Conservation (phyloP, 2,797 vertebrate species). For the Hemibagrus guttatus region DNA sequence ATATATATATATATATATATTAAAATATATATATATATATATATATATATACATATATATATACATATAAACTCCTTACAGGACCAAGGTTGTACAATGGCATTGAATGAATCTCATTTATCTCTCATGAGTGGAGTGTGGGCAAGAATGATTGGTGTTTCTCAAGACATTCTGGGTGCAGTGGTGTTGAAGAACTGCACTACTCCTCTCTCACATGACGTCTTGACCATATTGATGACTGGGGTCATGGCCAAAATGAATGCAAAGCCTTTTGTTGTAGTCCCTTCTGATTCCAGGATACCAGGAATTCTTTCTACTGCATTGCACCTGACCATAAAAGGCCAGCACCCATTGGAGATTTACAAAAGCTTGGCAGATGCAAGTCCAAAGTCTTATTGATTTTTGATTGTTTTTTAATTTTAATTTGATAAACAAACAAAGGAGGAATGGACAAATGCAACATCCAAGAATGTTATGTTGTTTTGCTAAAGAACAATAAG, state of each 20-base stretch:
- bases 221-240: not conserved
- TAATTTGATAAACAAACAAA: not conserved
- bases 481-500: not conserved
- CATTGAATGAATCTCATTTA: not conserved
- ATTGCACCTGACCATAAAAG: not conserved
- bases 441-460: not conserved
- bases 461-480: not conserved
- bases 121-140: not conserved
- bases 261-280: not conserved
- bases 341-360: not conserved
- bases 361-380: not conserved
- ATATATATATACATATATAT: no score
- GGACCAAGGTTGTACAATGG: not conserved
- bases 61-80: no score
- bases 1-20: no score
- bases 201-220: not conserved
- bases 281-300: not conserved
- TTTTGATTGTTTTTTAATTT: not conserved
- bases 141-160: not conserved
- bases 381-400: not conserved
- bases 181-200: not conserved
- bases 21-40: no score
- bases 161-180: not conserved
- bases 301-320: not conserved
- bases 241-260: not conserved